Percentiles rank a stretch among this genome's conserved stretches.
Evolutionary conservation across 1,140 invertebrate species (phyloP).

Genomic region (Penaeus japonicus): DNA sequence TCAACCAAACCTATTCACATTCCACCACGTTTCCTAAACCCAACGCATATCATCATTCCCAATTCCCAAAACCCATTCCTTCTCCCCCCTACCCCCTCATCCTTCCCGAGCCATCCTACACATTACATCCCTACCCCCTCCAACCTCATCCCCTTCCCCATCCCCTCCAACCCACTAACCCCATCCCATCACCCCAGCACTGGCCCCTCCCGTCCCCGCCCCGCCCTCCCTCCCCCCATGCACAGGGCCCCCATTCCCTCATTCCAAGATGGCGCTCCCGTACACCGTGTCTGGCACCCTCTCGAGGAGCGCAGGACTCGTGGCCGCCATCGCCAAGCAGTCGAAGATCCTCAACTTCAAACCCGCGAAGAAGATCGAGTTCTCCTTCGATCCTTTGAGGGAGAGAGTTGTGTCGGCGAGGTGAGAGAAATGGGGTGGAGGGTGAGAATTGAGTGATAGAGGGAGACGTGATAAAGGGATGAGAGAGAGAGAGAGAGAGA

Average conservation of each 20-base stretch:
- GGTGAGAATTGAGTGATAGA: no score
- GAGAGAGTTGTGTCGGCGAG: constrained; percentile 71
- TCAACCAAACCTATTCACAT: no score
- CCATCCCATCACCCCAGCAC: background rate
- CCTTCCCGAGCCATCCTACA: no score
- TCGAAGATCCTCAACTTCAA: constrained; percentile 76
- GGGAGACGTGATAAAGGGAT: no score
- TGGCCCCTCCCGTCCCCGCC: background rate
- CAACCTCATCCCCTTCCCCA: no score
- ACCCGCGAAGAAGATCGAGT: constrained; percentile 78
- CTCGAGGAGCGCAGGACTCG: constrained; percentile 70
- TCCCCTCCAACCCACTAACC: background rate
- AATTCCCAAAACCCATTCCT: no score
- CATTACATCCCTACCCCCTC: no score
- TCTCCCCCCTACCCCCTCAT: no score
- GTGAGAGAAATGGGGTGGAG: background rate
- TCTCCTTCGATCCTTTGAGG: constrained; percentile 85
- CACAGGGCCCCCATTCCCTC: background rate
- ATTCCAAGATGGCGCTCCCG: constrained; percentile 54
- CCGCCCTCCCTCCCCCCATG: background rate
- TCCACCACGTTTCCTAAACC: no score
- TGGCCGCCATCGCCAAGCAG: constrained; percentile 75
- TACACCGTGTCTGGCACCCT: constrained; percentile 70
- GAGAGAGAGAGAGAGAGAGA: no score
- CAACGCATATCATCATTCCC: no score